A percentile compares a stretch with the other conserved stretches of the same genome.
Evolutionary conservation across 2,113 vertebrate genomes (phyloP).

Genomic region (Equus przewalskii): DNA sequence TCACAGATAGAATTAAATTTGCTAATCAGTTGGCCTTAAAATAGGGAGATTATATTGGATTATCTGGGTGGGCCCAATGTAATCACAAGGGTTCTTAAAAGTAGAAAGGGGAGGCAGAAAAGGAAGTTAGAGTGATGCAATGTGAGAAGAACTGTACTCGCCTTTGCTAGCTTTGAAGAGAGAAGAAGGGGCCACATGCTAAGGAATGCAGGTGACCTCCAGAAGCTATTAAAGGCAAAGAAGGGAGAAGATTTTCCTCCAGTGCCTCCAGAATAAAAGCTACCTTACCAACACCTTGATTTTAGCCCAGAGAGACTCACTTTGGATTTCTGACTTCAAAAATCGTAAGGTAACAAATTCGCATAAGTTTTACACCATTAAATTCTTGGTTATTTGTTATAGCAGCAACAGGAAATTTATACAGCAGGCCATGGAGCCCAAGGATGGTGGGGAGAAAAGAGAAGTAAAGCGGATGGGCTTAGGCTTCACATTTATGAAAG

Average conservation of each 20-base stretch:
- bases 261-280: background rate
- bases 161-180: background rate
- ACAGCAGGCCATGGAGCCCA: no score
- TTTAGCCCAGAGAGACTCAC: background rate
- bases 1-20: background rate
- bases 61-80: background rate
- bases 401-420: background rate
- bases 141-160: background rate
- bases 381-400: background rate
- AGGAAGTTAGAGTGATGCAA: background rate
- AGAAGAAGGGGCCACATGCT: rapidly evolving
- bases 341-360: background rate
- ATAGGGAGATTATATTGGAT: background rate
- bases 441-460: background rate
- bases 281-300: background rate
- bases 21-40: background rate
- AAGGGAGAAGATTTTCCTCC: background rate
- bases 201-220: background rate
- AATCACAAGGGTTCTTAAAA: background rate
- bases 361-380: background rate
- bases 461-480: background rate
- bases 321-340: background rate
- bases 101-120: background rate
- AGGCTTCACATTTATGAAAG: background rate
- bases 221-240: background rate